Evolutionary conservation across 2,113 vertebrate genomes (phyloP).

Genomic region (human (Homo sapiens)): GRCh38 chr18:4259001-4259500

Average conservation of each 20-base stretch:
- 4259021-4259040: background rate
- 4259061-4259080: background rate
- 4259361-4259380: background rate
- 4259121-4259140: background rate
- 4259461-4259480: background rate
- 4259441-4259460: background rate
- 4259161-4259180: no score
- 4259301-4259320: background rate
- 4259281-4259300: background rate
- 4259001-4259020: background rate
- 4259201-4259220: background rate
- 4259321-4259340: background rate
- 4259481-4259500: background rate
- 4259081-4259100: background rate
- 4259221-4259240: background rate
- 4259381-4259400: background rate
- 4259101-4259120: background rate
- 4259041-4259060: background rate
- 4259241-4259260: background rate
- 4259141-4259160: background rate
- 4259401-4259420: background rate
- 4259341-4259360: background rate
- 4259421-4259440: background rate
- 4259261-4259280: background rate
- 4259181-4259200: rapidly evolving